Conservation (phyloP, 2,888 invertebrate genomes). For the Teinopalpus imperialis region DNA sequence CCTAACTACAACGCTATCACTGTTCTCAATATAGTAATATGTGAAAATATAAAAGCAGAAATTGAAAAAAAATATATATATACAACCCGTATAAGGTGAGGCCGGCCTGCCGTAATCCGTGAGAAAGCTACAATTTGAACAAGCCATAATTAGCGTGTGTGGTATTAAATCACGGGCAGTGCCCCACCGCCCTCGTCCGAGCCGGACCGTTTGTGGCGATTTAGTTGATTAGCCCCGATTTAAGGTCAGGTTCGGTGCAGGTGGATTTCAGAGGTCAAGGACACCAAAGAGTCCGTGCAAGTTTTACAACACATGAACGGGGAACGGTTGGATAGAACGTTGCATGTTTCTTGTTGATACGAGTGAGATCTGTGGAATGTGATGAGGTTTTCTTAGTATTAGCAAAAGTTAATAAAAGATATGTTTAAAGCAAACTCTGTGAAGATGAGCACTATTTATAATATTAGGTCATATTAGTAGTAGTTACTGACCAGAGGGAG, state of each 20-base stretch:
- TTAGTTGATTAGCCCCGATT: slow-evolving; percentile 49
- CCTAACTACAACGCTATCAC: no score
- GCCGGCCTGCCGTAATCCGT: slow-evolving; percentile 53
- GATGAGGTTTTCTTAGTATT: no score
- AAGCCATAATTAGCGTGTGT: slow-evolving; percentile 78
- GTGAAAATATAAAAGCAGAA: slow-evolving; percentile 30
- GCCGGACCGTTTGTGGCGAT: slow-evolving; percentile 37
- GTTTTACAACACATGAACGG: neutral
- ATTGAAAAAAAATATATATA: slow-evolving; percentile 22
- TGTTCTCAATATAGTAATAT: no score
- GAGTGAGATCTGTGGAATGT: no score
- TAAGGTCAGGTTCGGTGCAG: slow-evolving; percentile 61
- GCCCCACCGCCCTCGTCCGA: slow-evolving; percentile 41
- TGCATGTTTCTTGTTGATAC: no score
- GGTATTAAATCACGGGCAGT: slow-evolving; percentile 72
- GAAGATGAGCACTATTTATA: no score
- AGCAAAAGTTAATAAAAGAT: no score
- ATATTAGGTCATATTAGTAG: no score
- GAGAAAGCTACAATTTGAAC: slow-evolving; percentile 81
- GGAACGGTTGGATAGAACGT: no score
- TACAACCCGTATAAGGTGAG: slow-evolving; percentile 35
- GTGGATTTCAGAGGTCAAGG: slow-evolving; percentile 69
- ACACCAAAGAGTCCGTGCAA: slow-evolving; percentile 30
- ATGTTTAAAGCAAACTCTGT: no score
- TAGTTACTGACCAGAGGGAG: no score